Conservation (phyloP, 2,113 vertebrate genomes). For the Corapipo altera region DNA sequence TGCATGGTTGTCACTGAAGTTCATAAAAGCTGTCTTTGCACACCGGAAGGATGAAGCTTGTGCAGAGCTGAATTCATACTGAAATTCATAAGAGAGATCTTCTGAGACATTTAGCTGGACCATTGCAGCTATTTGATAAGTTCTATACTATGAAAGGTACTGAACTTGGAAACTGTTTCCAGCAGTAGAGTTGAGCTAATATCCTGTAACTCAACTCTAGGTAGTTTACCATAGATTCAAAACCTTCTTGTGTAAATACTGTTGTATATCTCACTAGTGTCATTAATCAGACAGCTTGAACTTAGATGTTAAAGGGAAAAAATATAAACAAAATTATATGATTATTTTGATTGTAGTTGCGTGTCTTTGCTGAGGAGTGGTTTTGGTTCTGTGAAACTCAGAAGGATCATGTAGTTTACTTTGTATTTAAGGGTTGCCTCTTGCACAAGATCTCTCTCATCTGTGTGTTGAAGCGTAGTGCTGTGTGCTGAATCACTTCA, state of each 20-base stretch:
- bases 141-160: not conserved
- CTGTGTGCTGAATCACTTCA: slow-evolving; percentile 29
- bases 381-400: not conserved
- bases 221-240: not conserved
- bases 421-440: not conserved
- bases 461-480: not conserved
- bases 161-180: not conserved
- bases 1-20: not conserved
- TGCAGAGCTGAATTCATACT: not conserved
- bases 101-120: not conserved
- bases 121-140: not conserved
- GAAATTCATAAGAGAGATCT: not conserved
- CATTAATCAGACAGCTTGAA: slow-evolving; percentile 28
- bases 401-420: not conserved
- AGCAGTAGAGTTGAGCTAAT: not conserved
- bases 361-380: slow-evolving; percentile 30
- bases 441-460: not conserved
- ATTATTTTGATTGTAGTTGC: slow-evolving; percentile 7
- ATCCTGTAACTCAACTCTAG: not conserved
- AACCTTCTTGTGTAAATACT: not conserved
- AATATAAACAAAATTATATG: not conserved
- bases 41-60: not conserved
- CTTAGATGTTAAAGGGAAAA: not conserved
- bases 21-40: not conserved
- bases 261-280: not conserved